Percentiles rank a stretch among this genome's conserved stretches.
Conservation (phyloP, 2,113 vertebrate species). For the Donacobius atricapilla region DNA sequence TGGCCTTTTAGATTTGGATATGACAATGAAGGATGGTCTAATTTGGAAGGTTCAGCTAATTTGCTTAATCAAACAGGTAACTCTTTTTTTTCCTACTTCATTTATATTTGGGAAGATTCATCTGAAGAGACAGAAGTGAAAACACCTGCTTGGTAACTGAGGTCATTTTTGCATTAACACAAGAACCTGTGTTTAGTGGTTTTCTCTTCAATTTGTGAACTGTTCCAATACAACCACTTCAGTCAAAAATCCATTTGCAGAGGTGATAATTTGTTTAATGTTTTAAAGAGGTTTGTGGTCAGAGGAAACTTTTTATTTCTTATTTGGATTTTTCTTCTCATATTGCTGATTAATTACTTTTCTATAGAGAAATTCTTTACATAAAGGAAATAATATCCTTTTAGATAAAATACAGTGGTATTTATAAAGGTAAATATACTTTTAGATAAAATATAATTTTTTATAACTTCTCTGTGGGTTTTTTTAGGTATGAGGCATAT, state of each 20-base stretch:
- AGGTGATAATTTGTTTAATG: neutral
- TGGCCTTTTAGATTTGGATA: constrained; percentile 78
- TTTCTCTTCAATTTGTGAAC: neutral
- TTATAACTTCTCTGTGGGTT: neutral
- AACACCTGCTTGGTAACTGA: neutral
- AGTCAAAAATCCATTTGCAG: neutral
- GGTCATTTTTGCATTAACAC: neutral
- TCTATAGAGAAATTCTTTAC: neutral
- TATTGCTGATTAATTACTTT: neutral
- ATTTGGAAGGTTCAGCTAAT: constrained; percentile 69
- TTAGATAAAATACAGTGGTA: neutral
- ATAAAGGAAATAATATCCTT: neutral
- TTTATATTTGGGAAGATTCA: neutral
- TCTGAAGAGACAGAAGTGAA: neutral
- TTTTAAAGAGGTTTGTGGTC: neutral
- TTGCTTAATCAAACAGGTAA: constrained; percentile 72
- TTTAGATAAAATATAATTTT: neutral
- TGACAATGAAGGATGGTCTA: constrained; percentile 75
- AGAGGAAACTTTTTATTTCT: neutral
- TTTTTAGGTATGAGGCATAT: neutral
- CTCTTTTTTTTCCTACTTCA: neutral
- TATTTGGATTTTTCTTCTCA: neutral
- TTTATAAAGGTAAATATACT: neutral
- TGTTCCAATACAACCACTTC: neutral
- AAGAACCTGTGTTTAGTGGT: neutral